Conservation (phyloP, 2,113 vertebrate genomes). For the Myrmophylax atrothorax region DNA sequence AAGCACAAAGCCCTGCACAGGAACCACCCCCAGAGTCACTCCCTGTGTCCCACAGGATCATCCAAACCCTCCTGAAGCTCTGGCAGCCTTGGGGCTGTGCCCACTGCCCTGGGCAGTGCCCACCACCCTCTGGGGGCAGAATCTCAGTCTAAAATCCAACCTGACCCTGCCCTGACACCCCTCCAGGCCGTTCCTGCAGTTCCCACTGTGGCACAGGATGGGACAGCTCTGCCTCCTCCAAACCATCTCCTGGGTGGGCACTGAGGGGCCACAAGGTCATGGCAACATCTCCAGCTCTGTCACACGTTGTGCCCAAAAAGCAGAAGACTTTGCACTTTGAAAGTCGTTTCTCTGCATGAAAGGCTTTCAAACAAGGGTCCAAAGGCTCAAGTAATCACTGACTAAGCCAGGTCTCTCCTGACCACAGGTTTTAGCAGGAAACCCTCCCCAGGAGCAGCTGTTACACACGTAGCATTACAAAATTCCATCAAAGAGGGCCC, state of each 20-base stretch:
- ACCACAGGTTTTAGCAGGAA: background rate
- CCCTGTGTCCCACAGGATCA: background rate
- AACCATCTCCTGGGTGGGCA: background rate
- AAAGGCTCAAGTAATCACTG: background rate
- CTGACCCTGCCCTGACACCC: background rate
- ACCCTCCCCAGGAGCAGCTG: background rate
- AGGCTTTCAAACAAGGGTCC: background rate
- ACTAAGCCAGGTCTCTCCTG: background rate
- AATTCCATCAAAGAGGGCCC: background rate
- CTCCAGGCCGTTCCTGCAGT: background rate
- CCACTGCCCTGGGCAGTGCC: background rate
- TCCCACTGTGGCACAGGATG: background rate
- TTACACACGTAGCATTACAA: background rate
- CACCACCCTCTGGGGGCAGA: background rate
- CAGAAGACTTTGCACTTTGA: background rate
- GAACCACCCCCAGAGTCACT: background rate
- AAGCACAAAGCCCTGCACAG: background rate
- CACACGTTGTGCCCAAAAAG: background rate
- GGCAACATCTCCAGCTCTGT: background rate
- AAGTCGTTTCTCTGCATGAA: background rate
- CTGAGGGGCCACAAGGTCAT: background rate
- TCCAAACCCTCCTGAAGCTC: background rate
- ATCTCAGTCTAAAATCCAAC: background rate
- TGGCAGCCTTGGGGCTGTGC: background rate
- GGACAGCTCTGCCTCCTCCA: background rate